A percentile compares a stretch with the other conserved stretches of the same genome.
These are phyloP conservation scores for Apotomis capreana DNA, from an alignment of 2,888 invertebrate genomes.

Conservation along the genomic window DNA sequence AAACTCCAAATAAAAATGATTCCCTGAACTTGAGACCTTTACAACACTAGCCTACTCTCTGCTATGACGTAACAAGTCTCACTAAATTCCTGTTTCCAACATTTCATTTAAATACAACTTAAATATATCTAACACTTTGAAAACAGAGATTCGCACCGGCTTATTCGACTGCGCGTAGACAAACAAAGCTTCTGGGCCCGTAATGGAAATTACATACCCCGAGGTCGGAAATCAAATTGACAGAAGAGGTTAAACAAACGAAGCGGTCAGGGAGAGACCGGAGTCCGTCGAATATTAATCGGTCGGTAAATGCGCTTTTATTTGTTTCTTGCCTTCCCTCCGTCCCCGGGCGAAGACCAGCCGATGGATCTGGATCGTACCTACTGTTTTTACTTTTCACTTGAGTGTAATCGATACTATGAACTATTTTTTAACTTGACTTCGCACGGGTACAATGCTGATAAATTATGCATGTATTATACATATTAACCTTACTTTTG, in stretches of 20 bases:
- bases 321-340: conserved; percentile 41
- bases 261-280: conserved; percentile 76
- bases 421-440: not conserved
- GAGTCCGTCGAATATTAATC: conserved; percentile 47
- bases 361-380: conserved; percentile 21
- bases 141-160: conserved; percentile 61
- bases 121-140: conserved; percentile 52
- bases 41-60: too few relatives aligned
- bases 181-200: conserved; percentile 76
- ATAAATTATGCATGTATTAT: too few relatives aligned
- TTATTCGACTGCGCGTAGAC: conserved; percentile 71
- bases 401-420: conserved; percentile 15
- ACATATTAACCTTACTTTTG: too few relatives aligned
- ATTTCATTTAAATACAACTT: conserved; percentile 47
- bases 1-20: too few relatives aligned
- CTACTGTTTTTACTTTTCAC: conserved; percentile 1
- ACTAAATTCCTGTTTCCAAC: too few relatives aligned
- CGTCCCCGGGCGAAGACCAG: conserved; percentile 18
- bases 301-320: conserved; percentile 45
- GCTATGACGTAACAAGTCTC: too few relatives aligned
- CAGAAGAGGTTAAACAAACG: conserved; percentile 83
- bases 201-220: conserved; percentile 82
- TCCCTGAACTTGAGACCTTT: too few relatives aligned
- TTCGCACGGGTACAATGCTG: too few relatives aligned
- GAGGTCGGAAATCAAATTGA: conserved; percentile 82